phyloP scores from a whole-genome alignment of 2,888 invertebrate genomes.

The Campoletis raptor region DNA sequence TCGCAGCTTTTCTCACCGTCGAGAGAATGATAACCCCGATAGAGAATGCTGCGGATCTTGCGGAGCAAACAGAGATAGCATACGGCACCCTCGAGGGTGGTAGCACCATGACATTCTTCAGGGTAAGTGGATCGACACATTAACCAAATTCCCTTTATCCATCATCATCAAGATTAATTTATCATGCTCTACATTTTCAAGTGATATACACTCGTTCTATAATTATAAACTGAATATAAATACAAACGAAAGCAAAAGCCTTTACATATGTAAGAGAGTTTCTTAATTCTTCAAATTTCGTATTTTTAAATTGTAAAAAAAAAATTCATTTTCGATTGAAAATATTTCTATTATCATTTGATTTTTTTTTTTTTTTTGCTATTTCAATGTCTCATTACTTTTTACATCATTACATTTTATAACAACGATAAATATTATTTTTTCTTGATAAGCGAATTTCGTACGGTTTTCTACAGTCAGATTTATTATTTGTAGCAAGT shows the following conservation, averaged over 20 bases:
- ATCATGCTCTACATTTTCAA: slow-evolving; percentile 25
- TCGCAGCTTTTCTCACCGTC: slow-evolving; percentile 99
- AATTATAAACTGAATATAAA: not conserved
- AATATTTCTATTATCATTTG: no score
- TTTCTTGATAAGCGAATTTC: no score
- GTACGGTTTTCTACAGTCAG: no score
- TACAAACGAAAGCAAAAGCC: not conserved
- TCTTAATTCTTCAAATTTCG: not conserved
- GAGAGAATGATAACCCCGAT: slow-evolving; percentile 98
- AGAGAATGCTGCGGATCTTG: slow-evolving; percentile 97
- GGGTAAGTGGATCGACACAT: slow-evolving; percentile 87
- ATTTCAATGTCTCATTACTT: no score
- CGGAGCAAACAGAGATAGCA: slow-evolving; percentile 96
- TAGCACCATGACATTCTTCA: slow-evolving; percentile 98
- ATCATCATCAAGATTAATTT: slow-evolving; percentile 38
- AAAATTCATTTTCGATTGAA: no score
- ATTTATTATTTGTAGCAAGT: no score
- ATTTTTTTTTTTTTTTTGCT: no score
- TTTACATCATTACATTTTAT: no score
- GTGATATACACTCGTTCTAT: not conserved
- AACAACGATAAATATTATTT: no score
- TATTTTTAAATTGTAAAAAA: no score
- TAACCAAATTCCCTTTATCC: not conserved
- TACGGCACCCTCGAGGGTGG: slow-evolving; percentile 98
- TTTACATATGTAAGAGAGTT: not conserved